Base-by-base conservation (phyloP, 1,140 invertebrate species). In the Platyscapa corneri region DNA sequence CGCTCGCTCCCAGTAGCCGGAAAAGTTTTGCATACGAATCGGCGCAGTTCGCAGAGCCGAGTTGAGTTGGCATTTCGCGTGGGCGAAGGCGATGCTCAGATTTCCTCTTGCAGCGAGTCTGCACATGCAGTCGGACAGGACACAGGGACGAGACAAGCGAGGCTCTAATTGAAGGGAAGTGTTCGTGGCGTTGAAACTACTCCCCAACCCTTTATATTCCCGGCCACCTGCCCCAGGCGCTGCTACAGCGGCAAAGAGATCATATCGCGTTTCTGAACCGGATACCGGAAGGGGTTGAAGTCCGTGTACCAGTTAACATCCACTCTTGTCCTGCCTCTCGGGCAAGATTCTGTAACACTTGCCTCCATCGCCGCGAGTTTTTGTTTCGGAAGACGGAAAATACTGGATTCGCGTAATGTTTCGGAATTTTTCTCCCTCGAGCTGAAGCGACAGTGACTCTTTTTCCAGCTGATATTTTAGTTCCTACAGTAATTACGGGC, bases 151-250 rank as follows among this genome's bases (percentile, higher is more conserved):
- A 82, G 72, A 85, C 64, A 65, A 84, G 79, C 39, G 46, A 72
- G 82, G 56, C 60, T 88, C 84, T 87, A 88, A 88, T 88, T 88
- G 87, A 88, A 86, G 85, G 83, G 82, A 84, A 84, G 83, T 78
- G 83, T 78, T 78, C 83, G 75, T 76, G 82, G 74, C 49, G 74
- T 20, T 16, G 70, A 75, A 82, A 74, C 67, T 72, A 34, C 65
- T 65, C 30, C 23, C 64, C n/a, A 37, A 1, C 16, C 65, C n/a
- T 6, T 37, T 39, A 1, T 5, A 34, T 5, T 46, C 67, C 39
- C 37, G 53, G 12, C 27, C 64, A 7, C 42, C 42, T 56, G 5
- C 39, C 49, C 10, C 20, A 27, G 7, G 7, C 77, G 23, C 18
- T 5, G 18, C 27, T 34, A 0, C 49, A 10, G 16, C 27, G 34